Evolutionary conservation across 2,888 invertebrate genomes (phyloP).

Genomic region (Anarsia innoxiella): DNA sequence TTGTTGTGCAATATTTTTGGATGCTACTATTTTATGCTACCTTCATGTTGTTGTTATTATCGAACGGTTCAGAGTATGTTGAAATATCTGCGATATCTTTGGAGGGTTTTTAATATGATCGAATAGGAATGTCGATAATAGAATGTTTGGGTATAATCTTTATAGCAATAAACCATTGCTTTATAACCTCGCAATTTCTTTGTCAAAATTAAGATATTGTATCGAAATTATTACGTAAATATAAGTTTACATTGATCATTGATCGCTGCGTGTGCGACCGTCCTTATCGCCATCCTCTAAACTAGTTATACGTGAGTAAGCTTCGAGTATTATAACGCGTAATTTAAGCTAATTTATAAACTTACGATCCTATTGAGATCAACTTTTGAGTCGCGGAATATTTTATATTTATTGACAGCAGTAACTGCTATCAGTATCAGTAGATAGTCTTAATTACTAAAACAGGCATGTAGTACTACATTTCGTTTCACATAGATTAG

Average conservation of each 20-base stretch:
- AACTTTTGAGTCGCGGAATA: too few species aligned
- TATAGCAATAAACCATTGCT: constrained; percentile 37
- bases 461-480: too few species aligned
- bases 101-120: background rate
- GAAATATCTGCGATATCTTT: background rate
- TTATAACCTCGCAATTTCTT: constrained; percentile 60
- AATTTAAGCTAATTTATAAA: constrained; percentile 38
- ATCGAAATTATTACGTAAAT: constrained; percentile 53
- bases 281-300: constrained; percentile 75
- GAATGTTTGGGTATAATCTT: constrained; percentile 25
- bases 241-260: constrained; percentile 55
- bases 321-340: constrained; percentile 49
- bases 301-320: constrained; percentile 67
- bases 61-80: constrained; percentile 36
- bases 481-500: too few species aligned
- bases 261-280: constrained; percentile 69
- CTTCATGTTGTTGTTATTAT: constrained; percentile 54
- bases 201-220: constrained; percentile 61
- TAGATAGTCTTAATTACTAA: too few species aligned
- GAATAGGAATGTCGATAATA: constrained; percentile 1
- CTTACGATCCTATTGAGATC: too few species aligned
- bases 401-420: too few species aligned
- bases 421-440: too few species aligned
- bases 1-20: constrained; percentile 71
- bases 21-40: constrained; percentile 64